Conservation (phyloP, 2,888 invertebrate species). For the Eupithecia pulchellata region DNA sequence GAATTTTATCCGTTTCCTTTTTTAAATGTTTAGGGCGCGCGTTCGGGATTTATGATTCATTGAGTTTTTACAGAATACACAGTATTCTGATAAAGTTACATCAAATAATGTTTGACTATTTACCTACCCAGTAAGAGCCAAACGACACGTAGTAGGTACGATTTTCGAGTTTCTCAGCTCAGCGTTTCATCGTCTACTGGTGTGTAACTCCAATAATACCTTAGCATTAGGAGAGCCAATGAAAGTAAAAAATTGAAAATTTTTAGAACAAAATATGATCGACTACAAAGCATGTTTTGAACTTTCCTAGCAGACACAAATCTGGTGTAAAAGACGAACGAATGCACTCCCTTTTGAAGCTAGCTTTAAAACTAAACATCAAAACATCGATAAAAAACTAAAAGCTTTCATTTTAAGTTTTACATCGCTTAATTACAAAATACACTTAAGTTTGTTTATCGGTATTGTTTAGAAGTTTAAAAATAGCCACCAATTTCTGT, state of each 20-base stretch:
- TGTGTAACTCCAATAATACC: not conserved
- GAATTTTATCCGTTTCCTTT: constrained; percentile 35
- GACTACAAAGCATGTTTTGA: not conserved
- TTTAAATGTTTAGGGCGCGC: constrained; percentile 31
- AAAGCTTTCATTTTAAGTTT: constrained; percentile 53
- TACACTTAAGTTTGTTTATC: constrained; percentile 51
- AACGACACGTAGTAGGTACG: too few relatives aligned
- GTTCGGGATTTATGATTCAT: constrained; percentile 20
- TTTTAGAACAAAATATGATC: too few relatives aligned
- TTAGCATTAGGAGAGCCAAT: not conserved
- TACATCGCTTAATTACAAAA: constrained; percentile 51
- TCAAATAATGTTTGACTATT: not conserved
- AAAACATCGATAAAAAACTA: constrained; percentile 55
- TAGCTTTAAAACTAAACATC: constrained; percentile 50
- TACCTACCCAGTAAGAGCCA: too few relatives aligned
- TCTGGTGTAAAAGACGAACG: not conserved
- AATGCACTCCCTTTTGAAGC: constrained; percentile 19
- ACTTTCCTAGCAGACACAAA: not conserved
- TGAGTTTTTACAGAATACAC: too few relatives aligned
- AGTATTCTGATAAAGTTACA: too few relatives aligned
- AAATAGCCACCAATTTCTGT: constrained; percentile 3
- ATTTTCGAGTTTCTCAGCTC: not conserved
- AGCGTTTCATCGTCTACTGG: not conserved
- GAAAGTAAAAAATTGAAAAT: too few relatives aligned
- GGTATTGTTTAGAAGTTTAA: constrained; percentile 19